A percentile compares a stretch with the other conserved stretches of the same genome.
Evolutionary conservation across 2,888 invertebrate species (phyloP).

Genomic region (Oxyscelio sp.): DNA sequence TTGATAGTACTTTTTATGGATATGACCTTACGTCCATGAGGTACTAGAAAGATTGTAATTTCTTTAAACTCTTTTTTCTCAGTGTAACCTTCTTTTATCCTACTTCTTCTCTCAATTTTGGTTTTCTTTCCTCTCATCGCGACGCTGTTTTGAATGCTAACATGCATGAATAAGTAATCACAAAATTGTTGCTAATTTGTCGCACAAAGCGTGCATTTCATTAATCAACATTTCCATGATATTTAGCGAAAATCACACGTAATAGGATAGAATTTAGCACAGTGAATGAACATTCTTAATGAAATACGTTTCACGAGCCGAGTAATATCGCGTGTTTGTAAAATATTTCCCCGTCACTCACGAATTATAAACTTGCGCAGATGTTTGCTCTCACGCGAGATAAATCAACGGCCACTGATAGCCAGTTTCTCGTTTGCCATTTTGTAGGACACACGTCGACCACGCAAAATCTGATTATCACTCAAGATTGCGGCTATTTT

Average conservation of each 20-base stretch:
- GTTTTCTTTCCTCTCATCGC: too few species aligned
- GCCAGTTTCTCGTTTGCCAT: conserved; percentile 44
- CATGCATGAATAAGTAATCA: not conserved
- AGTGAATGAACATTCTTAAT: conserved; percentile 56
- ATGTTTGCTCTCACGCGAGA: conserved; percentile 69
- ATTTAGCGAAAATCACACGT: conserved; percentile 45
- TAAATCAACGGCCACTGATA: conserved; percentile 58
- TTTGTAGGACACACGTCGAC: conserved; percentile 36
- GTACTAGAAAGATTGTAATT: too few species aligned
- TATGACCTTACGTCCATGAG: too few species aligned
- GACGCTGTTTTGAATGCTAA: not conserved
- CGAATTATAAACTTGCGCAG: conserved; percentile 63
- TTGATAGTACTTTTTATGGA: too few species aligned
- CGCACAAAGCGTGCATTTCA: conserved; percentile 13
- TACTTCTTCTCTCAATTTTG: too few species aligned
- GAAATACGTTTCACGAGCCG: conserved; percentile 42
- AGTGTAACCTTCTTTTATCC: too few species aligned
- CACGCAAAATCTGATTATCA: conserved; percentile 50
- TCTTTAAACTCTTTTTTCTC: too few species aligned
- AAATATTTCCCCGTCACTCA: conserved; percentile 63
- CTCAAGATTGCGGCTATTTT: conserved; percentile 28
- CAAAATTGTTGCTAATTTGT: conserved; percentile 7
- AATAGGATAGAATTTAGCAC: conserved; percentile 42
- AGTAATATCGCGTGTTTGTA: conserved; percentile 61
- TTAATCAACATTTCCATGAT: conserved; percentile 44